Base-by-base conservation (phyloP, 1,140 invertebrate species). In the Drosophila santomea region DNA sequence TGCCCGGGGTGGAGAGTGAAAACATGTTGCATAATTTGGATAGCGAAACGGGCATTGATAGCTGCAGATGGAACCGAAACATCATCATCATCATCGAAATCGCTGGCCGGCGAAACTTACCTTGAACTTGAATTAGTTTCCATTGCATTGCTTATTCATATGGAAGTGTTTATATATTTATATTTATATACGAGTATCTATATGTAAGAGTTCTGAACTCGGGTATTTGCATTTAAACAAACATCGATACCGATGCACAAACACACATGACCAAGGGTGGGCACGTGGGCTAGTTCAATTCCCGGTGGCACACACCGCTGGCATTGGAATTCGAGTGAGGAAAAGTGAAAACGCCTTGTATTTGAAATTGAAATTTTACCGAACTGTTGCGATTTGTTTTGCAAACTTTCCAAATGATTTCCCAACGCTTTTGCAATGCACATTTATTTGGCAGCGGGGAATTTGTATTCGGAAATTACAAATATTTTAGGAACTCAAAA, bases 81-180 rank as follows among this genome's bases (percentile, higher is more conserved):
- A 59, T 75, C 50, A 38, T 52, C 54, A 50, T 61, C 12, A 38
- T 80, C 75, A 58, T 60, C 44, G 44, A 71, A 63, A 57, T 11
- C 32, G 52, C 45, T 38, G 23, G 12, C 14, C 35, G 43, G 35
- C 36, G 25, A 28, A 54, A 58, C 55, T 84, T 51, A 84, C 84
- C 84, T 88, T 89, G 84, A 88, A 88, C 84, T 89, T 88, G 85
- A 74, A 89, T 89, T 88, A 64, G 66, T 69, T 83, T 72, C 55
- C 77, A 79, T 60, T 71, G 64, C 78, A 82, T 78, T 69, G 83
- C 56, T 60, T 74, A 55, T 74, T 56, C 64, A 67, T 83, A 81
- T 88, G 60, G 59, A 74, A 71, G 64, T 69, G 74, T 79, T 51
- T 80, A 83, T 80, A 83, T 67, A 83, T 83, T 43, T 48, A 57